Base-by-base conservation (phyloP, 1,140 invertebrate genomes). In the Apocrypta bakeri region DNA sequence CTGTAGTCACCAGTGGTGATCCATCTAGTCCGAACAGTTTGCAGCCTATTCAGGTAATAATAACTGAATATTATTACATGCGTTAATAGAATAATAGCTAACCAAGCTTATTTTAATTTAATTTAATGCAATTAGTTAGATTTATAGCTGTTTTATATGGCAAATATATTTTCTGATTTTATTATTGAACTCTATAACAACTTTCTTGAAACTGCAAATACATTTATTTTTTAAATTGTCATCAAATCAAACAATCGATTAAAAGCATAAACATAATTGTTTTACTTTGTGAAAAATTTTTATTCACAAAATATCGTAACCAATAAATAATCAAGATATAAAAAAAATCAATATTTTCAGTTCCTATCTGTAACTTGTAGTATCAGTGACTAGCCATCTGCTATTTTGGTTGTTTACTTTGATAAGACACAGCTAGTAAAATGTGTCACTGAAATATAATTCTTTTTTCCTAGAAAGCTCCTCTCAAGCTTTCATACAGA, bases 1-100 rank as follows among this genome's bases (percentile, higher is more conserved):
- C 91, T 33, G 91, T 92, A 63, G 91, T 92, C 14, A 90, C 91
- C 1, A 90, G 88, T 84, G 90, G 88, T 83, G 90, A 92, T 86
- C 90, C 90, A 74, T 91, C 91, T 21, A 92, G 89, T 83, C 89
- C 90, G 29, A 92, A 89, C 84, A 92, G 88, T 86, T 86, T 92
- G 61, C 91, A 92, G 71, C 91, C 91, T 17, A 91, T 92, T 27
- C 91, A 92, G 89, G 91, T 92, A 87, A 76, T 11, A 71, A 29
- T 29, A n/a, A 71, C 63, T 78, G 21, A 25, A 64, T 64, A 25
- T 21, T 17, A 40, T 66, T 40, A 40, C 40, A 40, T 78, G 7
- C 29, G 31, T 3, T 6, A 11, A 33, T 68, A 73, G 72, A 7
- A 33, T 21, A 9, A 27, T n/a, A n/a, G n/a, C n/a, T n/a, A n/a